Percentiles rank a stretch among this genome's conserved stretches.
Evolutionary conservation across 2,113 vertebrate genomes (phyloP).

Genomic region (Saccopteryx bilineata): DNA sequence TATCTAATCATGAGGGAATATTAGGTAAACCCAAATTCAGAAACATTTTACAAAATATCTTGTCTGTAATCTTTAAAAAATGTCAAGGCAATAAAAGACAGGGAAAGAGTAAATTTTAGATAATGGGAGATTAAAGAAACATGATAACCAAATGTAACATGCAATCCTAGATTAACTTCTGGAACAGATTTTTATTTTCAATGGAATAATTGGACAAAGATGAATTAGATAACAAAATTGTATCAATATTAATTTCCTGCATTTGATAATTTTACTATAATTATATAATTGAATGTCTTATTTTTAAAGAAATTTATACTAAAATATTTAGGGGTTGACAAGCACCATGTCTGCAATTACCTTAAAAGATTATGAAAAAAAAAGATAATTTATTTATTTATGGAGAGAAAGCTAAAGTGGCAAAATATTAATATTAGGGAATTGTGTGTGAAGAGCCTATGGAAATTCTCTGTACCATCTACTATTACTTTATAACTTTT

Average conservation of each 20-base stretch:
- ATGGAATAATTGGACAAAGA: background rate
- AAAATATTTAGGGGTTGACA: background rate
- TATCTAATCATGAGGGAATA: background rate
- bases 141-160: background rate
- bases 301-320: slow-evolving; percentile 31
- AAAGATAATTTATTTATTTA: background rate
- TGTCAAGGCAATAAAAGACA: background rate
- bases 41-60: background rate
- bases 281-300: background rate
- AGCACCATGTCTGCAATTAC: background rate
- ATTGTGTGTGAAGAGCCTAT: background rate
- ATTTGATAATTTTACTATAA: background rate
- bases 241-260: background rate
- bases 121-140: background rate
- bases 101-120: background rate
- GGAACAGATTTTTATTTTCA: background rate
- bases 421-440: background rate
- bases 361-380: background rate
- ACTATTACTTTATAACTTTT: slow-evolving; percentile 30
- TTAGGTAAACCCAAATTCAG: background rate
- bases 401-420: background rate
- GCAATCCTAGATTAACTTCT: background rate
- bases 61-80: background rate
- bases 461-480: background rate
- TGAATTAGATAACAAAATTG: background rate